Base-by-base conservation (phyloP, 2,113 vertebrate genomes). In the Limnothrissa miodon region DNA sequence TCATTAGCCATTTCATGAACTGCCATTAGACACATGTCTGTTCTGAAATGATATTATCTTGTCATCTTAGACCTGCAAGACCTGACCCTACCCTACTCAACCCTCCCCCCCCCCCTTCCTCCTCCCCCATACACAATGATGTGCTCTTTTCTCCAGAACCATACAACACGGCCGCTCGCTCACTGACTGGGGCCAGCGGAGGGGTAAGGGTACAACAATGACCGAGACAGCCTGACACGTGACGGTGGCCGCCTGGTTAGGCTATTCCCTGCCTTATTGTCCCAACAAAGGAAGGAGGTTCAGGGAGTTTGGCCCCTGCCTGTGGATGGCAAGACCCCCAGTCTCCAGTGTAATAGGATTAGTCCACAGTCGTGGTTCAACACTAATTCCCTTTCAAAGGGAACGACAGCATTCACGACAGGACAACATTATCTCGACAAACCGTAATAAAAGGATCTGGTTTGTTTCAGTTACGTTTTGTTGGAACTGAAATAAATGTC, bases 381-480 rank as follows among this genome's bases (percentile, higher is more conserved):
- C 86, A 81, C 86, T 90, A 87, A 90, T 92, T 90, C 83, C 89
- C 86, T 89, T 87, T 86, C 90, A 90, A 93, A 91, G 84, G 87
- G 89, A 91, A 88, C 89, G 90, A 86, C 84, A 92, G 90, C 89
- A 94, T 93, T 94, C 90, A 87, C 90, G 46, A 86, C 86, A 93
- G 90, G 88, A 83, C 87, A 89, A 91, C 90, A 89, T 89, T 92
- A 89, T 91, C 89, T 91, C 90, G 90, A 86, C 90, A 85, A 91
- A 87, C 91, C 92, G 92, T 89, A 93, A 94, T 92, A 93, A 93
- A 88, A 86, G 86, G 93, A 89, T 93, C 92, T 94, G 92, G 85
- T 94, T 94, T 94, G 91, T 93, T 90, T 94, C 92, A 94, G 86
- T 89, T 90, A 90, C 91, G 93, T 89, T 90, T 93, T 92, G 94